Conservation (phyloP, 2,888 invertebrate species). For the Hirtodrosophila trivittata region DNA sequence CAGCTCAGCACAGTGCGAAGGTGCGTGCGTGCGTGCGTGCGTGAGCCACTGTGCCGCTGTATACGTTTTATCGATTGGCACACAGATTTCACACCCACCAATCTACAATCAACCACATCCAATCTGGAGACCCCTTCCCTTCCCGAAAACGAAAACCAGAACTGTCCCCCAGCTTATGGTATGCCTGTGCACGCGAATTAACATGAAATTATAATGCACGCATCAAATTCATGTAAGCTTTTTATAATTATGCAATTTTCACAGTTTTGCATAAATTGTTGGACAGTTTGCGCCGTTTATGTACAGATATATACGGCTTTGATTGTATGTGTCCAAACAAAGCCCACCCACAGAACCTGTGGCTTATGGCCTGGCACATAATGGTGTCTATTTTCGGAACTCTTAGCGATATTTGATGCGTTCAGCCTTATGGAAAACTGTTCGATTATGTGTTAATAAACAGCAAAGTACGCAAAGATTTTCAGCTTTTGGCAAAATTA, state of each 20-base stretch:
- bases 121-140: too few species aligned
- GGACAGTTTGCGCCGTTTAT: constrained; percentile 54
- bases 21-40: constrained; percentile 37
- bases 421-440: constrained; percentile 38
- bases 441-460: constrained; percentile 51
- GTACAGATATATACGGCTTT: constrained; percentile 4
- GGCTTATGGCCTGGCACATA: constrained; percentile 16
- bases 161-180: constrained; percentile 1
- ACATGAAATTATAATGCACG: constrained; percentile 72
- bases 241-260: constrained; percentile 67
- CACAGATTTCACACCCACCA: constrained; percentile 39
- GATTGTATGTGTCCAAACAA: neutral
- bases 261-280: constrained; percentile 62
- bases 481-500: constrained; percentile 3
- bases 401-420: constrained; percentile 26
- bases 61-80: constrained; percentile 67
- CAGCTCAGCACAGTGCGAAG: constrained; percentile 12
- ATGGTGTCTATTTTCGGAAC: constrained; percentile 24
- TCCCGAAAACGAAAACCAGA: too few species aligned
- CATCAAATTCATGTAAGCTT: constrained; percentile 46
- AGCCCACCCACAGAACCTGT: constrained; percentile 4
- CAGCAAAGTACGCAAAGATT: constrained; percentile 4
- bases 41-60: constrained; percentile 21
- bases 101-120: too few species aligned
- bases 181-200: constrained; percentile 47